Evolutionary conservation across 2,113 vertebrate genomes (phyloP), one percentile per base, ranked within the genome.

Genomic region (Clinocottus analis): DNA sequence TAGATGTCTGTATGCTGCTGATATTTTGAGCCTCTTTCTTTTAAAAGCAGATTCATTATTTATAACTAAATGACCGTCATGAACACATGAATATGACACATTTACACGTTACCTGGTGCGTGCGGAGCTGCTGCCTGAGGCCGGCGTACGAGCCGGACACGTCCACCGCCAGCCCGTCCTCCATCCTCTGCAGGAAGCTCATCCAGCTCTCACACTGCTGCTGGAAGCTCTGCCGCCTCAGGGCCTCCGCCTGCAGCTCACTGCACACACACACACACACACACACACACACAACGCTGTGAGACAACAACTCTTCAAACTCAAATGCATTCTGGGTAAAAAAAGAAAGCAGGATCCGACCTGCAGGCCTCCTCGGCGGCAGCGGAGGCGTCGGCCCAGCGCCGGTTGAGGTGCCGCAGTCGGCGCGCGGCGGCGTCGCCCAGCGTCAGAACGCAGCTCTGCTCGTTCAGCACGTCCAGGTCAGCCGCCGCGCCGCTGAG

Each of bases 181-280:
- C 95, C 92, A 96, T 94, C 90, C 91, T 95, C 92, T 98, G 96
- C 63, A 97, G 92, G 88, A 97, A 96, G 0, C 75, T 90, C 86
- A 95, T 94, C 97, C 97, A 99, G 72, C 93, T 95, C 84, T 96
- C 95, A 92, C 95, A 98, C 88, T 95, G 96, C 84, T 93, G 87
- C 89, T 97, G 89, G 73, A 99, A 98, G 43, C 72, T 94, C 80
- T 96, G 94, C 58, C 85, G 91, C 83, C 92, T 94, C 27, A 96
- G 80, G 58, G 87, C 80, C 41, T 80, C 77, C 11, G 86, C 92
- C 87, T 97, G 97, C 75, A 96, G 90, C 80, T 95, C 91, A 71
- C 98, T 99, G 85, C 72, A 77, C 23, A 64, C 47, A 71, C 33
- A 63, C 29, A 31, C 29, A 31, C 29, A 31, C 29, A 31, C 29